A percentile compares a stretch with the other conserved stretches of the same genome.
Evolutionary conservation across 2,113 vertebrate species (phyloP).

Genomic region (Equus quagga): DNA sequence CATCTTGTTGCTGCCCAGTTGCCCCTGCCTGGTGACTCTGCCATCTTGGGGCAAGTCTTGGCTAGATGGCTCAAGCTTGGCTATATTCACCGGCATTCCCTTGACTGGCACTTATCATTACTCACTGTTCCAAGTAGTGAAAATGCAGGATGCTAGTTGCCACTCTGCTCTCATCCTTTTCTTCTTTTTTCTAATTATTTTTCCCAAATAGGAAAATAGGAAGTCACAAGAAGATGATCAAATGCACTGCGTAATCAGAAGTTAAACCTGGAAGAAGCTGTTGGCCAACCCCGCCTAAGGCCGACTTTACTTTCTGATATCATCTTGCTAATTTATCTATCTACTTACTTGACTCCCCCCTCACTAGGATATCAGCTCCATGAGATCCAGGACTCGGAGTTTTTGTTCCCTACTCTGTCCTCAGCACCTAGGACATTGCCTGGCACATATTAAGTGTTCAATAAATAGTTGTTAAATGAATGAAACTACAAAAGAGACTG

Average conservation of each 20-base stretch:
- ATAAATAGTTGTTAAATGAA: neutral
- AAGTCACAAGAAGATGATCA: neutral
- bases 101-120: neutral
- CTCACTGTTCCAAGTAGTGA: neutral
- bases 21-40: neutral
- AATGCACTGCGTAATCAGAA: neutral
- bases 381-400: too few relatives aligned
- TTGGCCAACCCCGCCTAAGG: neutral
- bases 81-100: neutral
- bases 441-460: neutral
- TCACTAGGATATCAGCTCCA: neutral
- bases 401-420: neutral
- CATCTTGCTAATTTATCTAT: neutral
- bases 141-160: neutral
- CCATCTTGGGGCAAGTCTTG: neutral
- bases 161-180: neutral
- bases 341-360: neutral
- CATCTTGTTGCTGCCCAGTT: neutral
- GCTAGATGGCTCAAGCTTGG: neutral
- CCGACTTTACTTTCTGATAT: neutral
- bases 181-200: neutral
- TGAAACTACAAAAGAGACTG: neutral
- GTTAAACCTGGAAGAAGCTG: neutral
- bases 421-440: neutral
- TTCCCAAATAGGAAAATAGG: neutral